A percentile compares a stretch with the other conserved stretches of the same genome.
Conservation (phyloP, 2,888 invertebrate species). For the Apantesis nais region DNA sequence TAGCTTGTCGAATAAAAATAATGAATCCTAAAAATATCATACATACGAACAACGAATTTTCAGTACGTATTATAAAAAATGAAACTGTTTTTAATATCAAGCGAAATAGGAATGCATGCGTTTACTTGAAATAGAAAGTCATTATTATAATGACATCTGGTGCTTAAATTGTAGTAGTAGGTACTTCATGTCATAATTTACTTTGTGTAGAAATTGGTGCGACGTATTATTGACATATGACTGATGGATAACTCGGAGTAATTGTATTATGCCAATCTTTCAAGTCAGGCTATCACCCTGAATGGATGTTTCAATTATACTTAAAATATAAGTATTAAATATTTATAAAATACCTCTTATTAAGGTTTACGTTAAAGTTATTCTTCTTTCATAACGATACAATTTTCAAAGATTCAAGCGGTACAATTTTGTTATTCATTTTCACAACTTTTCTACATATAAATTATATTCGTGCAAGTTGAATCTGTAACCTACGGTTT, state of each 20-base stretch:
- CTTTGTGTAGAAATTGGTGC: no score
- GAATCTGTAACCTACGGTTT: conserved; percentile 67
- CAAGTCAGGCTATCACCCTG: not conserved
- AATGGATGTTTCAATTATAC: not conserved
- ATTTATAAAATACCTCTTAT: not conserved
- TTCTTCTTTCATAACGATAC: not conserved
- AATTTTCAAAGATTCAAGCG: not conserved
- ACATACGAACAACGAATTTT: no score
- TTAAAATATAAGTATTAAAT: not conserved
- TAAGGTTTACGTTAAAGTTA: no score
- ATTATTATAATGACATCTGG: not conserved
- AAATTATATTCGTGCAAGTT: conserved; percentile 51
- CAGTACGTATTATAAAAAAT: no score
- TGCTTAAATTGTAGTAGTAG: not conserved
- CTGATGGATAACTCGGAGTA: not conserved
- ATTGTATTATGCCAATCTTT: not conserved
- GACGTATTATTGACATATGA: no score
- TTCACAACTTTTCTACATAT: conserved; percentile 26
- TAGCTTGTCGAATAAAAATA: no score
- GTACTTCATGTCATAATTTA: not conserved
- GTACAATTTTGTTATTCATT: not conserved
- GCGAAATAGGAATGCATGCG: no score
- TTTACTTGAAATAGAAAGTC: not conserved
- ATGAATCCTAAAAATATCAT: no score
- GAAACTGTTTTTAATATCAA: not conserved